Conservation (phyloP, 1,140 invertebrate species). For the Belonocnema kinseyi region DNA sequence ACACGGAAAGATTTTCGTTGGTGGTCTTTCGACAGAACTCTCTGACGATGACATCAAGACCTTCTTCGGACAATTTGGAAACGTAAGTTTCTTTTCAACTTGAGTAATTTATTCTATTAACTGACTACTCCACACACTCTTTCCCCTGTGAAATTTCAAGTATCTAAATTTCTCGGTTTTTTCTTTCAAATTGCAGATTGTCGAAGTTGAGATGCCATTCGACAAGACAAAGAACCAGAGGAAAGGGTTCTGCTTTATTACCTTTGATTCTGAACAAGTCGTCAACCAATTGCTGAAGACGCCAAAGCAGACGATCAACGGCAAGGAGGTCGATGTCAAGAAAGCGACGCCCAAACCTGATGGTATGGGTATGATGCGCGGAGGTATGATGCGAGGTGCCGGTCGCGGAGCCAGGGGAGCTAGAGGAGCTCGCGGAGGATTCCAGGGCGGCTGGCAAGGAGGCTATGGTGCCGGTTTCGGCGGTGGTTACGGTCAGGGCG, state of each 20-base stretch:
- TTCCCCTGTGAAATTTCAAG: not conserved
- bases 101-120: too few species aligned
- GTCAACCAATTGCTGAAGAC: constrained; percentile 80
- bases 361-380: constrained; percentile 84
- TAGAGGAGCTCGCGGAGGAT: constrained; percentile 75
- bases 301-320: constrained; percentile 4
- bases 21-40: constrained; percentile 91
- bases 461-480: constrained; percentile 76
- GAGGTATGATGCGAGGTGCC: constrained; percentile 80
- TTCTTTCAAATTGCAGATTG: constrained; percentile 88
- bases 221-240: constrained; percentile 80
- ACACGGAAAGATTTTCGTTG: constrained; percentile 96
- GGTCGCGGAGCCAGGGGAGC: constrained; percentile 84
- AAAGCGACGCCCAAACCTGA: constrained; percentile 93
- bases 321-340: constrained; percentile 89
- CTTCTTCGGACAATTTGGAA: constrained; percentile 93
- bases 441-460: constrained; percentile 71
- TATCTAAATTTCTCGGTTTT: not conserved
- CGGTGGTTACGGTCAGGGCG: constrained; percentile 83
- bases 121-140: too few species aligned
- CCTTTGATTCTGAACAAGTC: constrained; percentile 24
- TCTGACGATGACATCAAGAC: constrained; percentile 94
- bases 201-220: constrained; percentile 86
- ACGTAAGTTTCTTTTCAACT: constrained; percentile 78
- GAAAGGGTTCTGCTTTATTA: constrained; percentile 78